Evolutionary conservation across 2,888 invertebrate species (phyloP), one percentile per base, ranked within the genome.

Genomic region (Petrolisthes manimaculis): DNA sequence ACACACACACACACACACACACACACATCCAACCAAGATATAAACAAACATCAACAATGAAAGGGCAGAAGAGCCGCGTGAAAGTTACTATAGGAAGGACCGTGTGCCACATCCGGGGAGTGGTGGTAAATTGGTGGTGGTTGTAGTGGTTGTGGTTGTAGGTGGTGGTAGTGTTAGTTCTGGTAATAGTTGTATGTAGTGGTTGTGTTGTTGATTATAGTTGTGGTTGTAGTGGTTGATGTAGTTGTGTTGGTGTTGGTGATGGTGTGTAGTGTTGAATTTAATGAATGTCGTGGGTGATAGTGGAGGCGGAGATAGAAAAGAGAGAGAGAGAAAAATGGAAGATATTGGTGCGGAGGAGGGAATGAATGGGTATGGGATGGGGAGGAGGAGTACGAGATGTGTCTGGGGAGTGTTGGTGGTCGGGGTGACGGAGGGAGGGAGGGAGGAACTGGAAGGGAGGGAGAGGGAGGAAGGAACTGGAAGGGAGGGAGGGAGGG

Each of bases 301-400:
- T 21, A n/a, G 78, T 37, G n/a, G 53, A 24, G 37, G 51, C 6
- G 78, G 37, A 8, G 8, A 8, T 37, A 24, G 24, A 24, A 78
- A 8, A 51, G 79, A 37, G 53, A 37, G 79, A 79, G 53, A 37
- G 79, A 79, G 79, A n/a, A 12, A 12, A 6, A n/a, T 18, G 24
- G 77, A 14, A 18, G 53, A 51, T 37, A 77, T 5, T 5, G n/a
- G n/a, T n/a, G n/a, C n/a, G n/a, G 53, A 8, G 53, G 53, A 37
- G n/a, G 18, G 77, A 77, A 37, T 77, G 77, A 77, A 71, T 71
- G 71, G 71, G n/a, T n/a, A n/a, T n/a, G n/a, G n/a, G n/a, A n/a
- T n/a, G n/a, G n/a, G n/a, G n/a, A n/a, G n/a, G n/a, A n/a, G n/a
- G n/a, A n/a, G n/a, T n/a, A n/a, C n/a, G n/a, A n/a, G n/a, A n/a